These are phyloP conservation scores for Mus pahari DNA, from an alignment of 2,113 vertebrate species.

Conservation along the genomic window DNA sequence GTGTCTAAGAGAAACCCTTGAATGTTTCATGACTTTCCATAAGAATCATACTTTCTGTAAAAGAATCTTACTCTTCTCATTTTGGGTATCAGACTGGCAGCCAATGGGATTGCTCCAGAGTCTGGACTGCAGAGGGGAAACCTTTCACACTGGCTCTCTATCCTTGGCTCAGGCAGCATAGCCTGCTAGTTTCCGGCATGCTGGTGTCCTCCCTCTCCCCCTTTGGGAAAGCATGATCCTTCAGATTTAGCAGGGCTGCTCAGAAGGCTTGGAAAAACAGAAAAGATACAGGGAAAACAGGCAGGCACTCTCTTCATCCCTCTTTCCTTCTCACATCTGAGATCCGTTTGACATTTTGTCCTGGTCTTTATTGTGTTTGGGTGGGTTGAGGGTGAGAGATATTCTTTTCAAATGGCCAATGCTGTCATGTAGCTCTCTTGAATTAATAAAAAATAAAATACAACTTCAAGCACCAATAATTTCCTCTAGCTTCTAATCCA, in stretches of 20 bases:
- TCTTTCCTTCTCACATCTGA: background rate
- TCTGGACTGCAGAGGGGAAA: background rate
- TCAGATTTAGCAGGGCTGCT: background rate
- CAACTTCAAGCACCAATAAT: background rate
- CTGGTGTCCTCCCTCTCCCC: background rate
- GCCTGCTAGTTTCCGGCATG: background rate
- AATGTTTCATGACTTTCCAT: background rate
- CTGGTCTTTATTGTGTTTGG: background rate
- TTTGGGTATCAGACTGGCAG: slow-evolving; percentile 4
- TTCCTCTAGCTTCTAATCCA: slow-evolving; percentile 35
- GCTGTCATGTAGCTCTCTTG: slow-evolving; percentile 35
- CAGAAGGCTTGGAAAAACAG: background rate
- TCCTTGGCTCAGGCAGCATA: background rate
- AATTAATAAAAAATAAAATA: slow-evolving; percentile 46
- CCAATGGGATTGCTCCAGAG: background rate
- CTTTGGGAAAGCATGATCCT: background rate
- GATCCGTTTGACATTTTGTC: background rate
- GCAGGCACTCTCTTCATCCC: background rate
- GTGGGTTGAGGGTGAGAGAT: background rate
- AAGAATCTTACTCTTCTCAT: background rate
- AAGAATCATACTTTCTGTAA: background rate
- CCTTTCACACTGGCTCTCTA: background rate
- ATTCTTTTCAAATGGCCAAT: background rate
- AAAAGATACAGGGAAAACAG: background rate
- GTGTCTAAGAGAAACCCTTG: background rate